phyloP scores from a whole-genome alignment of 2,888 invertebrate species.

The Brenthis ino region DNA sequence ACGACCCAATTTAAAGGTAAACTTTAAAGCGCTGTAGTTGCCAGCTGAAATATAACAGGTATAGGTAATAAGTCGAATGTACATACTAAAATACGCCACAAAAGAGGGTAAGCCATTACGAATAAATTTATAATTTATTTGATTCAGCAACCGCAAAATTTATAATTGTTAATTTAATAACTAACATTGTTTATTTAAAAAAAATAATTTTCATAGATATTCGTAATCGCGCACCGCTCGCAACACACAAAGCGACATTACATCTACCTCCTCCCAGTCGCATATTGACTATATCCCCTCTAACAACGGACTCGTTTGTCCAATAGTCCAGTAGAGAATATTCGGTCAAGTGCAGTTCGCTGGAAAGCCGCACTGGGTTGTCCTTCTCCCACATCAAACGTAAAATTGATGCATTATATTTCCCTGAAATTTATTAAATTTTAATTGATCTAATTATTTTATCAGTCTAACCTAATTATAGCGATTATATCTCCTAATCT shows the following conservation, averaged over 20 bases:
- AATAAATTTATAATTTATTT: background rate
- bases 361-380: conserved; percentile 88
- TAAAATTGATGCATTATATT: conserved; percentile 89
- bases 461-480: background rate
- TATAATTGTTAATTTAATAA: background rate
- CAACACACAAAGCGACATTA: conserved; percentile 62
- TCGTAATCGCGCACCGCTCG: conserved; percentile 42
- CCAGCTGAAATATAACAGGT: conserved; percentile 81
- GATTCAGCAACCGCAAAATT: too few relatives aligned
- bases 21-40: conserved; percentile 90
- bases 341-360: conserved; percentile 90
- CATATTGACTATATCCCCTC: conserved; percentile 85
- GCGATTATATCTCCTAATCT: background rate
- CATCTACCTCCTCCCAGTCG: conserved; percentile 87
- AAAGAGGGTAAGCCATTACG: conserved; percentile 20
- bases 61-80: background rate
- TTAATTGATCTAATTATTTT: background rate
- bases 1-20: conserved; percentile 89
- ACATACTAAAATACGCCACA: conserved; percentile 26
- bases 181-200: background rate
- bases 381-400: conserved; percentile 89
- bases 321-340: conserved; percentile 87
- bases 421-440: conserved; percentile 83
- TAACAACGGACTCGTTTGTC: conserved; percentile 87
- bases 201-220: background rate